Conservation (phyloP, 2,888 invertebrate genomes). For the Philereme transversata region DNA sequence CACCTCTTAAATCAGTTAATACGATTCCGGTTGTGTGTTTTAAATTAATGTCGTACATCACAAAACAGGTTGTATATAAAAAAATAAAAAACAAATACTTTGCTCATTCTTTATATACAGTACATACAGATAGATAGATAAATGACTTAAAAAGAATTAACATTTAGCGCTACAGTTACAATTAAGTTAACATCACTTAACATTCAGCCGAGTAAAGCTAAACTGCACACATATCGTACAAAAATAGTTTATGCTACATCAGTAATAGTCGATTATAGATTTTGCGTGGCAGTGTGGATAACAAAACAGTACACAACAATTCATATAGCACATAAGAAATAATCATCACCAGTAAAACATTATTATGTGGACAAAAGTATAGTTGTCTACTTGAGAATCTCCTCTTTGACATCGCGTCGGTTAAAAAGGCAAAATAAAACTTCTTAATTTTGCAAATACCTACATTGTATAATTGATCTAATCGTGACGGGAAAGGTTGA, state of each 20-base stretch:
- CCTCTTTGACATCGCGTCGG: no score
- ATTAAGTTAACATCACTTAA: conserved; percentile 52
- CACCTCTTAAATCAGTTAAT: no score
- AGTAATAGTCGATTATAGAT: background rate
- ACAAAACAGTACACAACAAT: background rate
- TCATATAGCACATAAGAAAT: background rate
- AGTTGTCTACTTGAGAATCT: no score
- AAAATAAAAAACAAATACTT: conserved; percentile 40
- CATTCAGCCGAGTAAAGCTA: conserved; percentile 43
- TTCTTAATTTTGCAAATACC: no score
- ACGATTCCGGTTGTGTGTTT: no score
- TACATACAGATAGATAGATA: conserved; percentile 55
- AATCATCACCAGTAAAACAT: no score
- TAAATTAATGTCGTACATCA: no score
- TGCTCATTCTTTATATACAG: conserved; percentile 78
- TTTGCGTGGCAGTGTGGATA: conserved; percentile 5
- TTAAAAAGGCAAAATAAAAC: no score
- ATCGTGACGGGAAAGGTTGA: no score
- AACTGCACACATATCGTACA: conserved; percentile 30
- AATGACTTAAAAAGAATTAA: conserved; percentile 78
- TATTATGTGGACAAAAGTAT: no score
- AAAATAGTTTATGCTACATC: conserved; percentile 25
- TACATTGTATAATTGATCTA: no score
- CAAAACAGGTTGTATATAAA: no score
- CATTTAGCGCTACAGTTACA: conserved; percentile 69